Evolutionary conservation across 2,797 vertebrate genomes (phyloP), one percentile per base, ranked within the genome.

Genomic region (Valencia hispanica): DNA sequence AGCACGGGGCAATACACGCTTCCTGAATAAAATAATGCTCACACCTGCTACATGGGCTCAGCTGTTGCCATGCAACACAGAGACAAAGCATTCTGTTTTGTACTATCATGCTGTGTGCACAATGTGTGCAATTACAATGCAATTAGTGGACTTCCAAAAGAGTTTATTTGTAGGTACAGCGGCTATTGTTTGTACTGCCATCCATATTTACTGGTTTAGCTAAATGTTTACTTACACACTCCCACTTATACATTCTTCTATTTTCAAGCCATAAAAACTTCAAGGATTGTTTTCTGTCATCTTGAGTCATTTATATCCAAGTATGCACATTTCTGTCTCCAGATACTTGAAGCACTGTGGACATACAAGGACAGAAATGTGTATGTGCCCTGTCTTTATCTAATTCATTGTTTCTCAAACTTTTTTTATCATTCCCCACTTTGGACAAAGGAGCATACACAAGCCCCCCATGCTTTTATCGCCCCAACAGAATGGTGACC

Each of bases 1-100:
- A 87, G 90, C 91, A 87, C 83, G 88, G 75, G 88, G 88, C 85
- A 84, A 86, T 83, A 89, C 86, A 88, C 87, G 87, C 88, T 86
- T 90, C 87, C 89, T 89, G 90, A 85, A 91, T 91, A 88, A 91
- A 92, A 91, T 79, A 88, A 91, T 83, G 82, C 79, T 84, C 82
- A 72, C 93, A 94, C 92, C 93, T 94, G 94, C 91, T 93, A 93
- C 93, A 92, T 92, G 89, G 82, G 78, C 85, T 91, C 84, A 83
- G 88, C 85, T 88, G 92, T 93, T 92, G 92, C 94, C 81, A 85
- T 12, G 92, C 91, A 91, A 92, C 92, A 1, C 57, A n/a, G 80
- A 75, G 79, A 84, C 84, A 89, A 92, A 88, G 85, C 90, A 92
- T 92, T 77, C 85, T 68, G 81, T 68, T 41, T 65, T 76, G 78